Conservation (phyloP, 2,113 vertebrate species). For the Plecturocebus donacophilus region DNA sequence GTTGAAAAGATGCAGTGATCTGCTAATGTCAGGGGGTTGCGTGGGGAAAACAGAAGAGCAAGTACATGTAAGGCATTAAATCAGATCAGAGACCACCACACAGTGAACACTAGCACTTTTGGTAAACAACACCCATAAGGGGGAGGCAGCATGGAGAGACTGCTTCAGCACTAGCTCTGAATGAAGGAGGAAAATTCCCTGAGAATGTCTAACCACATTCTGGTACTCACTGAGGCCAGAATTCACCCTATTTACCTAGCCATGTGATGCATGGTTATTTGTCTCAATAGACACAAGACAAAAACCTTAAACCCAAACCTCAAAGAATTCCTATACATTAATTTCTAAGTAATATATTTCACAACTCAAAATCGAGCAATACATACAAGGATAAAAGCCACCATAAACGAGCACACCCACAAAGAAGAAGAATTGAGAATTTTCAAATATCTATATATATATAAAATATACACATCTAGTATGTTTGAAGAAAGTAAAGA, state of each 20-base stretch:
- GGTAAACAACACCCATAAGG: neutral
- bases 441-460: neutral
- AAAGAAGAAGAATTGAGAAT: neutral
- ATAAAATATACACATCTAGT: neutral
- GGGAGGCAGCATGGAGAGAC: neutral
- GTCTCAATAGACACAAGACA: neutral
- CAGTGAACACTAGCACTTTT: neutral
- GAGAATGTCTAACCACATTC: neutral
- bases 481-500: neutral
- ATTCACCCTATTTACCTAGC: neutral
- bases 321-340: neutral
- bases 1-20: neutral
- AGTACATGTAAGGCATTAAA: no score
- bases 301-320: neutral
- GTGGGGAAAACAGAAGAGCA: neutral
- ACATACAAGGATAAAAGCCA: neutral
- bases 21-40: accelerated
- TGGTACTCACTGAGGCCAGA: neutral
- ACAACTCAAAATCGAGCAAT: neutral
- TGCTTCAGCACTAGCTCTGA: neutral
- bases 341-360: neutral
- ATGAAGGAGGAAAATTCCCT: neutral
- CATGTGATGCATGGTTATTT: neutral
- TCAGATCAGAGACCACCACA: neutral
- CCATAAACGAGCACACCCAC: neutral